phyloP scores from a whole-genome alignment of 37 sponge, comb jelly and placozoan species.

The Halisarca cf. caerulea region DNA sequence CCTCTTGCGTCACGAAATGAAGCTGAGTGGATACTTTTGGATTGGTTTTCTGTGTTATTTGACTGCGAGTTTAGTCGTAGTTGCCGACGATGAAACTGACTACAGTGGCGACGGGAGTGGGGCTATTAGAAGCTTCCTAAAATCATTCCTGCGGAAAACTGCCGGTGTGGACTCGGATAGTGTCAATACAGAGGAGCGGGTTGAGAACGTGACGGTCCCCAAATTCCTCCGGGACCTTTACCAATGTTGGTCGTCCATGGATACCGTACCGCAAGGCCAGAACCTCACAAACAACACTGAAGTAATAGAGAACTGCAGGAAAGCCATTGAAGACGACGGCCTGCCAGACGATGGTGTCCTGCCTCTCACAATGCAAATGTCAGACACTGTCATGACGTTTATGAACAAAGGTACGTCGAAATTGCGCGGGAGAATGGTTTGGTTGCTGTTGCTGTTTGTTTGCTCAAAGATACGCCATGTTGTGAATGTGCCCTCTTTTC shows the following conservation, averaged over 20 bases:
- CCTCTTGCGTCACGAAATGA: too few species aligned
- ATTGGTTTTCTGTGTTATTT: neutral
- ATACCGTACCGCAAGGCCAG: neutral
- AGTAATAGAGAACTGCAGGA: neutral
- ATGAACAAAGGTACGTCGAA: conserved; percentile 1
- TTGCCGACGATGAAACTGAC: neutral
- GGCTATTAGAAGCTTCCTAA: neutral
- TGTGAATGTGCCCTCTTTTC: too few species aligned
- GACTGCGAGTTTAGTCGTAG: neutral
- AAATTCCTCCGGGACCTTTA: conserved; percentile 42
- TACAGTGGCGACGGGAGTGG: neutral
- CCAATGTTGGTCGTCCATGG: conserved; percentile 39
- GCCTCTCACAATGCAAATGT: neutral
- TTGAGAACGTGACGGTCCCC: neutral
- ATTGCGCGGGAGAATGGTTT: too few species aligned
- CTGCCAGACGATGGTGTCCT: neutral
- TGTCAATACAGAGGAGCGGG: neutral
- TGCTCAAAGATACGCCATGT: too few species aligned
- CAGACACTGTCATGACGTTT: conserved; percentile 15
- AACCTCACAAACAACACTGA: neutral
- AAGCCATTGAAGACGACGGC: conserved; percentile 2
- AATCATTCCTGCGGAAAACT: neutral
- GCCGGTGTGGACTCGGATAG: neutral
- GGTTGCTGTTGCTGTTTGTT: too few species aligned
- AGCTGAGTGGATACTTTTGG: too few species aligned